Conservation (phyloP, 1,140 invertebrate genomes). For the Rhagoletis pomonella region DNA sequence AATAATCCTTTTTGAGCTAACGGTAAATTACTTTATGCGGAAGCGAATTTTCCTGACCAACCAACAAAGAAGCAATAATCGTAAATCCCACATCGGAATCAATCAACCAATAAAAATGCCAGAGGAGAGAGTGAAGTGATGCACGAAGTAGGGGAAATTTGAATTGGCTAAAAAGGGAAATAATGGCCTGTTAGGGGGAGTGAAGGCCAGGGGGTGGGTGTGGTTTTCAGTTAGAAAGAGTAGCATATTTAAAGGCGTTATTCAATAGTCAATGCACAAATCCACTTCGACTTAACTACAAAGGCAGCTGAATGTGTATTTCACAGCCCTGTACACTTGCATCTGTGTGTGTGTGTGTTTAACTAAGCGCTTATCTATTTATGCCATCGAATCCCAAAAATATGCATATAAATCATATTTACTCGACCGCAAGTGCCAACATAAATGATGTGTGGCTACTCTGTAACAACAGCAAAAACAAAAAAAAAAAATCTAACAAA, state of each 20-base stretch:
- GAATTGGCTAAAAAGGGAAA: background rate
- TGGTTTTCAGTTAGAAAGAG: background rate
- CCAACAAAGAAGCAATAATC: background rate
- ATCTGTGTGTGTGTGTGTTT: background rate
- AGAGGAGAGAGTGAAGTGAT: background rate
- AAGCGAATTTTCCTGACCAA: background rate
- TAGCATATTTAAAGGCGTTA: background rate
- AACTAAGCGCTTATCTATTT: constrained; percentile 13
- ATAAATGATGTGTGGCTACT: constrained; percentile 37
- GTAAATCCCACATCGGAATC: constrained; percentile 36
- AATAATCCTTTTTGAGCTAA: constrained; percentile 11
- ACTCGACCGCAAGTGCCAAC: background rate
- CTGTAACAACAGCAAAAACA: background rate
- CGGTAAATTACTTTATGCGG: constrained; percentile 28
- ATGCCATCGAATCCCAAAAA: constrained; percentile 32
- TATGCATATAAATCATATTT: constrained; percentile 52
- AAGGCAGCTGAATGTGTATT: background rate
- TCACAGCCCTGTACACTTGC: background rate
- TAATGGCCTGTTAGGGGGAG: background rate
- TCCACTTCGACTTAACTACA: background rate
- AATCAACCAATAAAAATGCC: constrained; percentile 19
- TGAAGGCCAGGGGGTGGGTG: background rate
- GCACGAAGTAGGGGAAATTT: background rate
- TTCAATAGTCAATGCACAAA: background rate
- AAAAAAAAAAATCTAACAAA: background rate